Base-by-base conservation (phyloP, 2,113 vertebrate species). In the Pontoporia blainvillei region DNA sequence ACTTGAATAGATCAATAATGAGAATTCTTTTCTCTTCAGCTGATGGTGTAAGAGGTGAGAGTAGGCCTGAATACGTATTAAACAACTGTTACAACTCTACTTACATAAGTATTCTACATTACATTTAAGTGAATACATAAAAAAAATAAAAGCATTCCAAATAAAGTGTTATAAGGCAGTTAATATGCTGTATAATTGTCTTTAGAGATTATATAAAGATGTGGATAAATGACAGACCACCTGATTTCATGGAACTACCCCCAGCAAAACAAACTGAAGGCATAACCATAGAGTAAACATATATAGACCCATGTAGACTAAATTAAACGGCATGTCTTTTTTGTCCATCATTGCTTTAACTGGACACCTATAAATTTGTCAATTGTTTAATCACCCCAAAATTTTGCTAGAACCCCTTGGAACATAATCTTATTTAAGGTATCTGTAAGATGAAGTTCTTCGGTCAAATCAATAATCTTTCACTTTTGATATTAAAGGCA, bases 381-480 rank as follows among this genome's bases (percentile, higher is more conserved):
- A 98, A 98, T 99, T 98, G 98, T 97, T 98, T 99, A 99, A 99
- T 98, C 97, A 98, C 96, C 97, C 98, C 78, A 97, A 98, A 98
- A 98, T 97, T 97, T 98, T 98, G 96, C 89, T 97, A 98, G 97
- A 97, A 98, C 95, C 91, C 83, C 36, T 86, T 97, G 94, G 98
- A 99, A 99, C 98, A 98, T 97, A 97, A 98, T 97, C 96, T 98
- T 97, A 98, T 98, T 98, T 98, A 98, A 98, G 97, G 75, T 98
- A 97, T 97, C 97, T 98, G 98, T 98, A 98, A 98, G 97, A 98
- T 98, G 98, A 99, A 98, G 97, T 98, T 98, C 98, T 98, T 95
- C 96, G 98, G 98, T 96, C 97, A 98, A 98, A 99, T 98, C 97
- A 98, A 97, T 98, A 97, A 98, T 98, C 97, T 95, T 98, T 99